These are phyloP conservation scores for Drosophila persimilis DNA, from an alignment of 1,140 invertebrate species.

Conservation along the genomic window DNA sequence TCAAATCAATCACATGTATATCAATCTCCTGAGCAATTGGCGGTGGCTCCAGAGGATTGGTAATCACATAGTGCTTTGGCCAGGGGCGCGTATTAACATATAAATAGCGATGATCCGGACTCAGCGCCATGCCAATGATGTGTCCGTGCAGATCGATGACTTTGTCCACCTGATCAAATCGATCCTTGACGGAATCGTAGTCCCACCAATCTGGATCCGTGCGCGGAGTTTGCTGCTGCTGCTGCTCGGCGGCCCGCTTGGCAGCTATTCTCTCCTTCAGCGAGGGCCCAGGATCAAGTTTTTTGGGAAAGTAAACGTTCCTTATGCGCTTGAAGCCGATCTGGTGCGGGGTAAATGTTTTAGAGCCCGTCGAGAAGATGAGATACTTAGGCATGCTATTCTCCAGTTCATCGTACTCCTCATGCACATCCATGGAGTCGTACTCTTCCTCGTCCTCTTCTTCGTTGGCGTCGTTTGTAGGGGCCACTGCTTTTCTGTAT, in stretches of 20 bases:
- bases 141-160: slow-evolving; percentile 94
- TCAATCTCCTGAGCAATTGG: slow-evolving; percentile 96
- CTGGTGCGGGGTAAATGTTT: slow-evolving; percentile 94
- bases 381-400: slow-evolving; percentile 87
- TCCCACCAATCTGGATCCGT: slow-evolving; percentile 88
- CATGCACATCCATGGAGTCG: slow-evolving; percentile 52
- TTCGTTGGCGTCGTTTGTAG: slow-evolving; percentile 29
- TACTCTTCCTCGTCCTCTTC: slow-evolving; percentile 69
- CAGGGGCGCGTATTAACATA: slow-evolving; percentile 95
- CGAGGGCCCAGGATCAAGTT: slow-evolving; percentile 88
- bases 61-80: slow-evolving; percentile 91
- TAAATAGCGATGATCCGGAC: slow-evolving; percentile 93
- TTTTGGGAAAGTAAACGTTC: slow-evolving; percentile 88
- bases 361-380: slow-evolving; percentile 93
- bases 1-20: slow-evolving; percentile 94
- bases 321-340: slow-evolving; percentile 93
- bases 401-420: slow-evolving; percentile 84
- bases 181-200: slow-evolving; percentile 87
- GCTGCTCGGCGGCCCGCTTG: slow-evolving; percentile 83
- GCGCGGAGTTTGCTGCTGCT: slow-evolving; percentile 81
- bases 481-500: slow-evolving; percentile 54
- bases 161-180: slow-evolving; percentile 92
- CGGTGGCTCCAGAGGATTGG: slow-evolving; percentile 91
- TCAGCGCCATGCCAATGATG: slow-evolving; percentile 94
- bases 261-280: slow-evolving; percentile 87